Percentiles rank a stretch among this genome's conserved stretches.
phyloP scores from a whole-genome alignment of 2,888 invertebrate species.

The Lordiphosa andalusiaca region DNA sequence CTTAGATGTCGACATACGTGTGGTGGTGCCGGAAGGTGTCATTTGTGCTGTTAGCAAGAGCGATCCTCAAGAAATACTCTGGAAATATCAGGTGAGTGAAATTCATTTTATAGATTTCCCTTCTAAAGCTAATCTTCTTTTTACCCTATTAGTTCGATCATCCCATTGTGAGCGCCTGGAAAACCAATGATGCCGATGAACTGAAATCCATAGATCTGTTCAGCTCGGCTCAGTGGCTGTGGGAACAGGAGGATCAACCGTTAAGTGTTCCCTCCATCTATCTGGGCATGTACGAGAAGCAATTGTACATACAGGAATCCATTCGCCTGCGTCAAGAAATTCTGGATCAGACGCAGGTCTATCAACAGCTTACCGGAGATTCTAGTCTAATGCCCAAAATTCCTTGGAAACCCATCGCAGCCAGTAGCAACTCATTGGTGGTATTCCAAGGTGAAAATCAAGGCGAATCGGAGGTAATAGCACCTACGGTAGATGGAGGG shows the following conservation, averaged over 20 bases:
- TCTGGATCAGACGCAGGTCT: conserved; percentile 71
- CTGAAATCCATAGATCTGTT: conserved; percentile 88
- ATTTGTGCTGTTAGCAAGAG: conserved; percentile 85
- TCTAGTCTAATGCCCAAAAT: conserved; percentile 80
- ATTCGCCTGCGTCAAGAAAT: conserved; percentile 74
- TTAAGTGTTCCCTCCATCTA: conserved; percentile 85
- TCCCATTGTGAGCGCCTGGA: conserved; percentile 93
- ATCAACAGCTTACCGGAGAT: conserved; percentile 74
- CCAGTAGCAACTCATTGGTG: conserved; percentile 81
- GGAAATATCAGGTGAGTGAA: conserved; percentile 87
- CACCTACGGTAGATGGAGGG: conserved; percentile 12
- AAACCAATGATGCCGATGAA: conserved; percentile 84
- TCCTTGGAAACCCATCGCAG: conserved; percentile 89
- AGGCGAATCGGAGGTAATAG: conserved; percentile 30
- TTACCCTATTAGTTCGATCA: conserved; percentile 84
- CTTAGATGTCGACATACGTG: conserved; percentile 83
- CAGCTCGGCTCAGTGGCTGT: conserved; percentile 82
- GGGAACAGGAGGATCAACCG: conserved; percentile 79
- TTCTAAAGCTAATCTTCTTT: neutral
- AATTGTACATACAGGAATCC: conserved; percentile 83
- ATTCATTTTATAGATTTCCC: too few relatives aligned
- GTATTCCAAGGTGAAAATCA: conserved; percentile 53
- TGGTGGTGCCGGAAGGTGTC: conserved; percentile 87
- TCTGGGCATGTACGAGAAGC: conserved; percentile 90
- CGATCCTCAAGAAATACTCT: conserved; percentile 83